phyloP scores from a whole-genome alignment of 2,888 invertebrate genomes.

The Pristionchus mayeri region DNA sequence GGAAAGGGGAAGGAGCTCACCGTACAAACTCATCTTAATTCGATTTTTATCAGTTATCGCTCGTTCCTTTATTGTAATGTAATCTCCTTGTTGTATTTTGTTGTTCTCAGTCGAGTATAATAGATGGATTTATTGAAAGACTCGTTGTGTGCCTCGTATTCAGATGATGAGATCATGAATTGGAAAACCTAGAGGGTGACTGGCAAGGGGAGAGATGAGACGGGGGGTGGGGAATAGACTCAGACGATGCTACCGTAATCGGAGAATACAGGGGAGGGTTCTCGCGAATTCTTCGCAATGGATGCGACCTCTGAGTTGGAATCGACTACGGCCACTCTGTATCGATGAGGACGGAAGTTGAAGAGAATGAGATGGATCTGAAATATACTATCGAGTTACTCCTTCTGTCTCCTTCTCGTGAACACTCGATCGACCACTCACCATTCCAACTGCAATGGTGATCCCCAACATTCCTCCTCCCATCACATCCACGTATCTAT shows the following conservation, averaged over 20 bases:
- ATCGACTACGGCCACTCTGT: conserved; percentile 48
- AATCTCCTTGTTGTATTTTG: no score
- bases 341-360: conserved; percentile 51
- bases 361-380: conserved; percentile 50
- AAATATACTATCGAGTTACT: neutral
- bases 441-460: conserved; percentile 58
- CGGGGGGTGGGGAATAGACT: neutral
- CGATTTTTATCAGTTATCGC: no score
- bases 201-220: neutral
- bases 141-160: neutral
- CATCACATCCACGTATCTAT: conserved; percentile 63
- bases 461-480: conserved; percentile 68
- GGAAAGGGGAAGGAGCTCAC: no score
- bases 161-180: neutral
- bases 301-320: conserved; percentile 11
- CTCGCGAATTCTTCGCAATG: conserved; percentile 46
- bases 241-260: conserved; percentile 48
- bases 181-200: neutral
- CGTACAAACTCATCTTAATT: no score
- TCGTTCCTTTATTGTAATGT: no score
- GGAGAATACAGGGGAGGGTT: conserved; percentile 46
- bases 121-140: neutral
- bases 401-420: no score
- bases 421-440: no score
- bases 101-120: no score